Percentiles rank a stretch among this genome's conserved stretches.
These are phyloP conservation scores for Sciurus vulgaris DNA, from an alignment of 2,797 vertebrate species.

Conservation along the genomic window DNA sequence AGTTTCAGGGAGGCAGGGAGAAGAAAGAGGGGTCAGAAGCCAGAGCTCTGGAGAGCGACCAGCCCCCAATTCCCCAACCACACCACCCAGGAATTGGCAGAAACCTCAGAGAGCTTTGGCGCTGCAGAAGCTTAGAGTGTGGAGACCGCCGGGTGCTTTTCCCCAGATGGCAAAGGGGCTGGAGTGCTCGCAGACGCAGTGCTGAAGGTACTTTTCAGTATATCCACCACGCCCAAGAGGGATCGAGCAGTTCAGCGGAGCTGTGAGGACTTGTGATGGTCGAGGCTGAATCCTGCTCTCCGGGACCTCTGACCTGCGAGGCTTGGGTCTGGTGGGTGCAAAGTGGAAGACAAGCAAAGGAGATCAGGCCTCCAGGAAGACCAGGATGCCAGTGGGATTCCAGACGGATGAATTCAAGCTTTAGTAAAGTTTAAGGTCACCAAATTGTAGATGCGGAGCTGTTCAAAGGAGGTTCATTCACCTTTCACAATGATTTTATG, in stretches of 20 bases:
- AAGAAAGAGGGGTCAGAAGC: neutral
- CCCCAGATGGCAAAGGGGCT: neutral
- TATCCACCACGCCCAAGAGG: neutral
- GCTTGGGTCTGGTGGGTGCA: neutral
- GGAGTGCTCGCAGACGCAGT: no score
- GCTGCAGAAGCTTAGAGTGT: rapidly evolving
- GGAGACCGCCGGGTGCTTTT: neutral
- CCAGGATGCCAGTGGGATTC: neutral
- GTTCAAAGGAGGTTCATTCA: neutral
- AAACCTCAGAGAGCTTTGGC: neutral
- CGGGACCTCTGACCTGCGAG: neutral
- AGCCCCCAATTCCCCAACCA: neutral
- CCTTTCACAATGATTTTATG: neutral
- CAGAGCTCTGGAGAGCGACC: neutral
- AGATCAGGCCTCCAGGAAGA: rapidly evolving
- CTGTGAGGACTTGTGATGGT: neutral
- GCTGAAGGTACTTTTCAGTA: neutral
- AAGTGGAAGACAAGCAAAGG: neutral
- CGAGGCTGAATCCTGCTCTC: neutral
- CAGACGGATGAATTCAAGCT: neutral
- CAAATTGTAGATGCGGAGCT: neutral
- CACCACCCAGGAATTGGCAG: neutral
- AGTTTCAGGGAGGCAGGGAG: neutral
- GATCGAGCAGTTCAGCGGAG: neutral
- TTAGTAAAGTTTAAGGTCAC: neutral